A percentile compares a stretch with the other conserved stretches of the same genome.
Conservation (phyloP, 2,888 invertebrate genomes). For the Theristus sp. region DNA sequence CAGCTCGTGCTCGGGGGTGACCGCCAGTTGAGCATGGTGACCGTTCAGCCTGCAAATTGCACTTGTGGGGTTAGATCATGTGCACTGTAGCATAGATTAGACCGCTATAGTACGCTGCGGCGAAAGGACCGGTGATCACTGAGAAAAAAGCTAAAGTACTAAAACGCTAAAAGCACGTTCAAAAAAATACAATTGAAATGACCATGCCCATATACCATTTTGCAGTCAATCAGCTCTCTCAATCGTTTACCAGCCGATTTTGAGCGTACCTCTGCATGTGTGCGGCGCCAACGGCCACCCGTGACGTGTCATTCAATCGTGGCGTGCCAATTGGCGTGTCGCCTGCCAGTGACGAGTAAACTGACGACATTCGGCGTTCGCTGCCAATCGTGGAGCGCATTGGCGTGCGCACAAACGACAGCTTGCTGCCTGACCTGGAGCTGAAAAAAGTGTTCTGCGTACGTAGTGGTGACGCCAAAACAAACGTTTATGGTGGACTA, state of each 20-base stretch:
- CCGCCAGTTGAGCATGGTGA: not conserved
- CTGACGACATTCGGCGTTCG: constrained; percentile 5
- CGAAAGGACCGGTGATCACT: too few species aligned
- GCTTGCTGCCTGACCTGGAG: constrained; percentile 30
- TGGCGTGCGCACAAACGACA: constrained; percentile 27
- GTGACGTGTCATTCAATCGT: not conserved
- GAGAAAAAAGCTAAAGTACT: too few species aligned
- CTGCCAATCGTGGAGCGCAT: constrained; percentile 8
- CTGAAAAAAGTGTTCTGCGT: too few species aligned
- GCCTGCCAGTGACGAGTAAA: constrained; percentile 9
- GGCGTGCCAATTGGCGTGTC: not conserved
- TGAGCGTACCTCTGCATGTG: not conserved
- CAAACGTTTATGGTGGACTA: not conserved
- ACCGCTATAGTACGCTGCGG: too few species aligned
- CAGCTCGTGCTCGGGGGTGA: not conserved
- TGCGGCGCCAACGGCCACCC: too few species aligned
- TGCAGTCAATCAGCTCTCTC: too few species aligned
- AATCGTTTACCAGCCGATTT: too few species aligned
- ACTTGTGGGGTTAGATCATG: too few species aligned
- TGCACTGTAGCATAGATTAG: too few species aligned
- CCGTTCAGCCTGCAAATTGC: not conserved
- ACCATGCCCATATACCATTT: too few species aligned
- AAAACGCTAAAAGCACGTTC: too few species aligned
- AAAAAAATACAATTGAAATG: too few species aligned
- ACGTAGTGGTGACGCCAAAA: not conserved